phyloP scores from a whole-genome alignment of 1,140 invertebrate genomes.

The Saccostrea glomerata region DNA sequence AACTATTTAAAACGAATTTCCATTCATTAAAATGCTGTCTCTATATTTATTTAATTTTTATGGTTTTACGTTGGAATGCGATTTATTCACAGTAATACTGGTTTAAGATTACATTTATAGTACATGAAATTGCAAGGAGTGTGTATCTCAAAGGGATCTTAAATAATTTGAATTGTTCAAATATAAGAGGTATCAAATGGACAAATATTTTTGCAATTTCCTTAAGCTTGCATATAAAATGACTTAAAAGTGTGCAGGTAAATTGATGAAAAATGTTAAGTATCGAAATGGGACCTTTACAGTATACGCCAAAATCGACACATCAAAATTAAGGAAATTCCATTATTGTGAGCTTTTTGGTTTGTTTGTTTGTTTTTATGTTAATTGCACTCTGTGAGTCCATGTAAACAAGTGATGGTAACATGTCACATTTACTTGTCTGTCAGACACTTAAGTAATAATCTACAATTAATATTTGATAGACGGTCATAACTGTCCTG shows the following conservation, averaged over 20 bases:
- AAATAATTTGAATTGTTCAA: background rate
- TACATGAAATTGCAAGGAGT: background rate
- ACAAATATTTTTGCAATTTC: background rate
- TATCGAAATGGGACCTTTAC: no score
- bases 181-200: background rate
- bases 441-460: background rate
- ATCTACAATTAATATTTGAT: conserved; percentile 29
- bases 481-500: background rate
- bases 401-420: background rate
- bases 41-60: background rate
- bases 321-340: no score
- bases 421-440: background rate
- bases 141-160: background rate
- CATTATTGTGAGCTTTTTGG: no score
- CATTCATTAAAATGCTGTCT: conserved; percentile 3
- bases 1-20: background rate
- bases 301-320: no score
- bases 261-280: no score
- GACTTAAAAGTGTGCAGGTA: no score
- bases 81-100: background rate
- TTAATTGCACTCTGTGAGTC: background rate
- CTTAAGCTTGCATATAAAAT: background rate
- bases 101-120: background rate
- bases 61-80: conserved; percentile 21
- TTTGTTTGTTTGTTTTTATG: no score